Evolutionary conservation across 2,888 invertebrate species (phyloP).

Genomic region (Artemia sp.): DNA sequence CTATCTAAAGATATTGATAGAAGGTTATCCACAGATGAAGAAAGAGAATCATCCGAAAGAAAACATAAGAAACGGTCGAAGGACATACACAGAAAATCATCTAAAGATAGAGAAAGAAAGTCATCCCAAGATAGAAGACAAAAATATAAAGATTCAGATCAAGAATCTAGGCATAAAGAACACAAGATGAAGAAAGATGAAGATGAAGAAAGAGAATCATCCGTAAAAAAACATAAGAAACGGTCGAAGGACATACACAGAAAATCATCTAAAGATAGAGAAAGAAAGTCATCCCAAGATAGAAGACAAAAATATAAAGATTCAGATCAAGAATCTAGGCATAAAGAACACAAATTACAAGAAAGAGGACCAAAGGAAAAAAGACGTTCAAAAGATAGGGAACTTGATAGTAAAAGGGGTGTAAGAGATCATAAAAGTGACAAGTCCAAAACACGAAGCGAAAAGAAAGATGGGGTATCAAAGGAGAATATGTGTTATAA

Average conservation of each 20-base stretch:
- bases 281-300: background rate
- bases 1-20: constrained; percentile 15
- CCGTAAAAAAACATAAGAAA: constrained; percentile 17
- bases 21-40: constrained; percentile 19
- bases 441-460: no score
- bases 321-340: constrained; percentile 17
- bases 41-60: constrained; percentile 20
- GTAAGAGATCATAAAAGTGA: background rate
- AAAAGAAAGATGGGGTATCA: no score
- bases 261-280: constrained; percentile 13
- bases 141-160: constrained; percentile 20
- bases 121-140: constrained; percentile 12
- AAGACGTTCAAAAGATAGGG: background rate
- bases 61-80: constrained; percentile 9
- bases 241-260: background rate
- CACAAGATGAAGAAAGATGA: no score
- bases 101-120: constrained; percentile 10
- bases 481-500: no score
- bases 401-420: background rate
- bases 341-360: background rate
- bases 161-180: background rate
- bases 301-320: constrained; percentile 19
- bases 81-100: constrained; percentile 1
- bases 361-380: no score
- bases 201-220: constrained; percentile 21